These are phyloP conservation scores for Drosophila paracracens DNA, from an alignment of 2,888 invertebrate genomes.

Conservation along the genomic window DNA sequence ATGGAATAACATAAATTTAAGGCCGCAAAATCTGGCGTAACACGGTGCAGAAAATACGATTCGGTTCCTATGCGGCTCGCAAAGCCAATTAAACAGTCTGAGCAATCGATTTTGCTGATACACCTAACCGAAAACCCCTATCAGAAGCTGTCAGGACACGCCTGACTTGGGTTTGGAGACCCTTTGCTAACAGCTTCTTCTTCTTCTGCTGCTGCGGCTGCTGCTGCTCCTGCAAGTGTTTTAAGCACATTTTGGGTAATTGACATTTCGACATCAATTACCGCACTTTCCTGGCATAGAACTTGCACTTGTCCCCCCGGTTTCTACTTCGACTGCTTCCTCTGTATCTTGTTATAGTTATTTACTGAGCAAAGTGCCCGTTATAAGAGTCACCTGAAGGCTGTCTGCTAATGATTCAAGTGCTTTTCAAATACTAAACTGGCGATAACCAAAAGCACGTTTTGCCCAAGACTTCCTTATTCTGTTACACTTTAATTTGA, in stretches of 20 bases:
- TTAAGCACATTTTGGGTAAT: constrained; percentile 72
- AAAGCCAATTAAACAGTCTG: constrained; percentile 69
- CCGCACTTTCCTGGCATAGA: constrained; percentile 57
- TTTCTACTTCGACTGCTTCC: background rate
- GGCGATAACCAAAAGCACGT: constrained; percentile 5
- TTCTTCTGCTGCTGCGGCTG: constrained; percentile 19
- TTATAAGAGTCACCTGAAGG: constrained; percentile 43
- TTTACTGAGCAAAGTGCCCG: constrained; percentile 44
- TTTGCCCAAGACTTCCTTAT: background rate
- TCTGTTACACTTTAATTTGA: background rate
- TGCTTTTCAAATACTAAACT: constrained; percentile 38
- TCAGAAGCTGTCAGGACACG: constrained; percentile 22
- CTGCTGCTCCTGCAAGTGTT: constrained; percentile 53
- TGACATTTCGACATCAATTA: constrained; percentile 76
- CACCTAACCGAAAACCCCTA: constrained; percentile 1
- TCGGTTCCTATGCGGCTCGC: constrained; percentile 31
- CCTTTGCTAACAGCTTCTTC: constrained; percentile 22
- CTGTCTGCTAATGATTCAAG: constrained; percentile 57
- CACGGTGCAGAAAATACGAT: constrained; percentile 21
- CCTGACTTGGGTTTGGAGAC: constrained; percentile 8
- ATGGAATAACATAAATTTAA: constrained; percentile 45
- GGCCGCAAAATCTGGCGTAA: constrained; percentile 5
- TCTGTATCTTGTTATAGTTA: constrained; percentile 19
- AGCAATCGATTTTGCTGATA: constrained; percentile 59
- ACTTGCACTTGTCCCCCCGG: constrained; percentile 33